Conservation (phyloP, 2,888 invertebrate species). For the Torymus auratus region DNA sequence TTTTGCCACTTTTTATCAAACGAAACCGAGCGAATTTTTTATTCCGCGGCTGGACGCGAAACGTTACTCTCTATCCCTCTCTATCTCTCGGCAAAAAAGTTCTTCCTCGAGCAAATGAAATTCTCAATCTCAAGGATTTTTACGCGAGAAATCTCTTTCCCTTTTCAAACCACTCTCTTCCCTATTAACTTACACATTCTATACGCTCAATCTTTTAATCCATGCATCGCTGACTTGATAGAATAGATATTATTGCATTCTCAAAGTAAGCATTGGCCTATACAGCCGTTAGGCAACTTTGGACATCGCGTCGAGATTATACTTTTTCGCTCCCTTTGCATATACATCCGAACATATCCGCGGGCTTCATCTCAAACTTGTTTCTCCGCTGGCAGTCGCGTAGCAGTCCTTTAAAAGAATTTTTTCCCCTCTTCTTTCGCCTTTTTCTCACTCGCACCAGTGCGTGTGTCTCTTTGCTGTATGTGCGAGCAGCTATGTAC, state of each 20-base stretch:
- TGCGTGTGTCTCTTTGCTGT: background rate
- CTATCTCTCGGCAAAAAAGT: conserved; percentile 14
- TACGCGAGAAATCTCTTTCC: conserved; percentile 24
- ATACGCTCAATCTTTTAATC: too few relatives aligned
- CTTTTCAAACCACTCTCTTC: too few relatives aligned
- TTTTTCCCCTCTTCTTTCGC: conserved; percentile 7
- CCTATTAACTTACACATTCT: too few relatives aligned
- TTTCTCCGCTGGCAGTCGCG: conserved; percentile 49
- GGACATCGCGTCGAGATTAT: too few relatives aligned
- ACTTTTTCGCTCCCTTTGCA: conserved; percentile 62
- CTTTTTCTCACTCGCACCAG: background rate
- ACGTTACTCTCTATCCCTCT: background rate
- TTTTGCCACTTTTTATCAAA: conserved; percentile 38
- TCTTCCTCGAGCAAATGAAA: conserved; percentile 36
- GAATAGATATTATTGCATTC: too few relatives aligned
- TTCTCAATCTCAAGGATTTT: conserved; percentile 38
- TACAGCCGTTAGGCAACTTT: too few relatives aligned
- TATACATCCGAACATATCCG: conserved; percentile 66
- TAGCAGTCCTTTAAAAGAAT: conserved; percentile 35
- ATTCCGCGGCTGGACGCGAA: conserved; percentile 9
- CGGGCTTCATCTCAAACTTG: conserved; percentile 66
- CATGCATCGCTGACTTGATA: too few relatives aligned
- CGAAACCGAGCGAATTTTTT: conserved; percentile 33
- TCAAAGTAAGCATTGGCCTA: background rate
- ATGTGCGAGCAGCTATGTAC: background rate